These are phyloP conservation scores for Cephalopachus bancanus DNA, from an alignment of 2,797 vertebrate species.

Conservation along the genomic window DNA sequence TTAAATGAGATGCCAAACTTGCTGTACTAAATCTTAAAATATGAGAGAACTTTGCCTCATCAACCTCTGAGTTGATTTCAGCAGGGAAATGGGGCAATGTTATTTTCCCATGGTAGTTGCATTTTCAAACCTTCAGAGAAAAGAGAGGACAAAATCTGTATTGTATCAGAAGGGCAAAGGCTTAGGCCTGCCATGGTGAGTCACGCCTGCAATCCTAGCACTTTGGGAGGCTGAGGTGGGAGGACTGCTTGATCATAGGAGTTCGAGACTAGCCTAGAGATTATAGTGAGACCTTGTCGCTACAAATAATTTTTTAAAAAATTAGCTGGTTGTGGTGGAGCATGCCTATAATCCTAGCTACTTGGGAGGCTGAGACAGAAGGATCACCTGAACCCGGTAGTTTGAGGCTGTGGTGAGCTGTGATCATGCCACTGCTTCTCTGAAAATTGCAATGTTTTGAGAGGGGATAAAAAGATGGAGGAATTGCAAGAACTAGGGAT, in stretches of 20 bases:
- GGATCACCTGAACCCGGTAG: no score
- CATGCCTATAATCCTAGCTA: no score
- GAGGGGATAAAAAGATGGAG: neutral
- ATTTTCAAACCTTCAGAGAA: neutral
- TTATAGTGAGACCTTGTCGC: no score
- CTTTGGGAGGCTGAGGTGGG: no score
- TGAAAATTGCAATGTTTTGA: neutral
- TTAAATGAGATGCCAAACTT: neutral
- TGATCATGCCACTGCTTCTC: neutral
- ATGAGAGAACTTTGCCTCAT: neutral
- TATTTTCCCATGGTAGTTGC: neutral
- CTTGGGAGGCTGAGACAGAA: no score
- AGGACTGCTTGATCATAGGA: no score
- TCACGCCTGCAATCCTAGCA: no score
- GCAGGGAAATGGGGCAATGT: neutral
- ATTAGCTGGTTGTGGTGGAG: no score
- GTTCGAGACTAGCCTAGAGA: no score
- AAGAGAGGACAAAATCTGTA: neutral
- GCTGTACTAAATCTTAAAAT: neutral
- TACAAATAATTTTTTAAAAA: no score
- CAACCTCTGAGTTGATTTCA: neutral
- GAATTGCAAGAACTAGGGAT: neutral
- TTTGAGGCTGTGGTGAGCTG: no score
- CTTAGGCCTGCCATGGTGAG: neutral
- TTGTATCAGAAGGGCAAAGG: neutral